These are phyloP conservation scores for Acleris emargana DNA, from an alignment of 2,888 invertebrate species.

Conservation along the genomic window DNA sequence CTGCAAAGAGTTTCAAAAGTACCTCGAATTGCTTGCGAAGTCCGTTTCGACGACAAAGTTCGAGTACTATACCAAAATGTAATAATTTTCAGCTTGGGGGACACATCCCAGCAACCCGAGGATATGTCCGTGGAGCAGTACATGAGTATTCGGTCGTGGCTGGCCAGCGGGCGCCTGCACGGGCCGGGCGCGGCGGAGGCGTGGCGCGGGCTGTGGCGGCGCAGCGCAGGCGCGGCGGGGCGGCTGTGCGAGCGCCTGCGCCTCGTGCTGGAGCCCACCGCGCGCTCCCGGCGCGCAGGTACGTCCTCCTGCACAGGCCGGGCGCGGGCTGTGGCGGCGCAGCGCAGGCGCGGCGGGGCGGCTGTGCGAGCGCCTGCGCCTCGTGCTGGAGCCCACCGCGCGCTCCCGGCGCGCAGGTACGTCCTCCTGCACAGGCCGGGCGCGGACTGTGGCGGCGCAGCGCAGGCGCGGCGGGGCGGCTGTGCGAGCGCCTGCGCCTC, in stretches of 20 bases:
- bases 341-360: constrained; percentile 88
- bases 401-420: constrained; percentile 90
- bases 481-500: constrained; percentile 96
- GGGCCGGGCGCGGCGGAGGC: constrained; percentile 70
- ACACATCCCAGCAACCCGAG: constrained; percentile 48
- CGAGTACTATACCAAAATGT: too few species aligned
- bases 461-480: constrained; percentile 88
- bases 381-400: constrained; percentile 97
- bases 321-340: constrained; percentile 85
- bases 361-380: constrained; percentile 95
- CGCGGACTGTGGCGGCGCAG: constrained; percentile 81
- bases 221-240: constrained; percentile 85
- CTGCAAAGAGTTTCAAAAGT: too few species aligned
- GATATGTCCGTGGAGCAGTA: constrained; percentile 65
- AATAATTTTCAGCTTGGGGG: constrained; percentile 43
- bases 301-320: constrained; percentile 70
- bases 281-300: constrained; percentile 91
- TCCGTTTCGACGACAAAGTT: too few species aligned
- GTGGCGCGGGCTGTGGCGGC: constrained; percentile 85
- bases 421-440: constrained; percentile 68
- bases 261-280: constrained; percentile 97
- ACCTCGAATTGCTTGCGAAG: too few species aligned
- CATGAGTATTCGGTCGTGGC: constrained; percentile 61
- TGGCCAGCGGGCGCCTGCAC: constrained; percentile 47
- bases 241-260: constrained; percentile 97